These are phyloP conservation scores for Syngnathus acus DNA, from an alignment of 2,797 vertebrate genomes.

Conservation along the genomic window DNA sequence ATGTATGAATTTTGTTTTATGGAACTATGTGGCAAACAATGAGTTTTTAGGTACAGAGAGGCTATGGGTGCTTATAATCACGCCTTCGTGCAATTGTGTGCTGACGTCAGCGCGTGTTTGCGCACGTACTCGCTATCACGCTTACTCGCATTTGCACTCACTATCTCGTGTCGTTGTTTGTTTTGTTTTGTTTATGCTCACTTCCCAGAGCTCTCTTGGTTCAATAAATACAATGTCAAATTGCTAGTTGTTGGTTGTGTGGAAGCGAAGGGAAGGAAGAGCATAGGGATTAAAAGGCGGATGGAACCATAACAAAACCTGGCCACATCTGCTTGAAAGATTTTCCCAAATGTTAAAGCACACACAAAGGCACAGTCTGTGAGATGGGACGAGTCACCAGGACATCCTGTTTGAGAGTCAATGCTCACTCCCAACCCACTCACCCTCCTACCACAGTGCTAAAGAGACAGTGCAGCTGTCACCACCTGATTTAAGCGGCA, in stretches of 20 bases:
- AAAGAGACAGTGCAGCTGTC: slow-evolving; percentile 56
- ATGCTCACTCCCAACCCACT: slow-evolving; percentile 14
- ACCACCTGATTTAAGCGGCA: slow-evolving; percentile 43
- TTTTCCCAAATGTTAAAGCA: slow-evolving; percentile 46
- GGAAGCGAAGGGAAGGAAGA: slow-evolving; percentile 36
- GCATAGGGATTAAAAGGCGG: slow-evolving; percentile 31
- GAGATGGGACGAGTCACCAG: slow-evolving; percentile 61
- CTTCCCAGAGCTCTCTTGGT: too few species aligned
- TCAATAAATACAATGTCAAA: too few species aligned
- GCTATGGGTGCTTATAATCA: too few species aligned
- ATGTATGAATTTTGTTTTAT: too few species aligned
- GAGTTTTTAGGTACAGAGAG: too few species aligned
- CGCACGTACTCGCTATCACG: too few species aligned
- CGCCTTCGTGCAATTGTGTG: too few species aligned
- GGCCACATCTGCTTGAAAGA: slow-evolving; percentile 64
- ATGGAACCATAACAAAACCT: slow-evolving; percentile 50
- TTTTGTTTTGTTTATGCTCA: too few species aligned
- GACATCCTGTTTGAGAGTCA: slow-evolving; percentile 70
- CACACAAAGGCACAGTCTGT: slow-evolving; percentile 34
- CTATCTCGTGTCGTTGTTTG: too few species aligned
- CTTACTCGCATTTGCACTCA: too few species aligned
- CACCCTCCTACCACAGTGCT: slow-evolving; percentile 19
- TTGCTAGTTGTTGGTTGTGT: slow-evolving; percentile 10
- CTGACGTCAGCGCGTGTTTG: too few species aligned
- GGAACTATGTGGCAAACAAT: too few species aligned